These are phyloP conservation scores for Cyclina sinensis DNA, from an alignment of 1,140 invertebrate genomes.

Conservation along the genomic window DNA sequence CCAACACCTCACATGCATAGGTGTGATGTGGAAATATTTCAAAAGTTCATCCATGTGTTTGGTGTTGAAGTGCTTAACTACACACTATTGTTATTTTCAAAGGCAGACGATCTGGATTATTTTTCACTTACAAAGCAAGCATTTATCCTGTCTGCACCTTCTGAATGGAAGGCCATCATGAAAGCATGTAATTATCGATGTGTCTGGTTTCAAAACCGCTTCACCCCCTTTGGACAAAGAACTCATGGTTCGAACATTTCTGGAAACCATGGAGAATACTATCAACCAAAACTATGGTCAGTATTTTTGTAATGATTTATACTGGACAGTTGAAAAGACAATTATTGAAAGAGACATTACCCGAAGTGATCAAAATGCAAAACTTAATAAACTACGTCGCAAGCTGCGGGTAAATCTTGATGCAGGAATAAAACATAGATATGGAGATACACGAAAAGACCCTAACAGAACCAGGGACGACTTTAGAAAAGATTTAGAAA, in stretches of 20 bases:
- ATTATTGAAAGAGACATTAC: conserved; percentile 58
- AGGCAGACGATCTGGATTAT: conserved; percentile 65
- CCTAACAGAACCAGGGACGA: conserved; percentile 44
- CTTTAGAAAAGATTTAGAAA: conserved; percentile 51
- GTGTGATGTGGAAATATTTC: conserved; percentile 67
- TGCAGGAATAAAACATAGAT: conserved; percentile 39
- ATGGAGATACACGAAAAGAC: conserved; percentile 61
- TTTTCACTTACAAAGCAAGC: conserved; percentile 67
- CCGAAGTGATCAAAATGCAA: conserved; percentile 47
- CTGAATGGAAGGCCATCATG: conserved; percentile 67
- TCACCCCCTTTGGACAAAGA: conserved; percentile 62
- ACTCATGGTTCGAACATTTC: conserved; percentile 64
- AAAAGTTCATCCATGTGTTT: conserved; percentile 67
- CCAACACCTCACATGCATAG: conserved; percentile 67
- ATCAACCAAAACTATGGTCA: conserved; percentile 60
- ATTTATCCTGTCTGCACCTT: conserved; percentile 60
- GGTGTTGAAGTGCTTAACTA: conserved; percentile 61
- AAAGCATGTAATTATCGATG: conserved; percentile 63
- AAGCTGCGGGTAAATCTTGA: conserved; percentile 61
- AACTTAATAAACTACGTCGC: conserved; percentile 42
- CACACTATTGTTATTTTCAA: conserved; percentile 60
- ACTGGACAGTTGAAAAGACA: conserved; percentile 61
- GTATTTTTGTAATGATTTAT: conserved; percentile 66
- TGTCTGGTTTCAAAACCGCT: conserved; percentile 63
- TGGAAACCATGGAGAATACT: conserved; percentile 61